phyloP scores from a whole-genome alignment of 2,797 vertebrate species.

The Potorous gilbertii region DNA sequence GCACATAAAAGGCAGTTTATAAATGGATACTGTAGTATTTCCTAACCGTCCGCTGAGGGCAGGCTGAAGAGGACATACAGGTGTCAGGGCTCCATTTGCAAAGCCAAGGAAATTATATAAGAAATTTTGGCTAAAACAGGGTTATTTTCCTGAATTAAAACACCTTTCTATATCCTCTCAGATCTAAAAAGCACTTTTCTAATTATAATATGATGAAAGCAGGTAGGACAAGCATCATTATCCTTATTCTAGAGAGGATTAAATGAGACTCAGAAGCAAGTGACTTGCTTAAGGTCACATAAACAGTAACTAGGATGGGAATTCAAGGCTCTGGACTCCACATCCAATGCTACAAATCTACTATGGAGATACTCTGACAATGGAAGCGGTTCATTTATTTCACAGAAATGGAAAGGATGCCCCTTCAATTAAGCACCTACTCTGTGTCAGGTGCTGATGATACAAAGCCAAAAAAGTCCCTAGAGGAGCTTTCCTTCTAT shows the following conservation, averaged over 20 bases:
- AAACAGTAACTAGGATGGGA: not conserved
- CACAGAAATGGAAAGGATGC: not conserved
- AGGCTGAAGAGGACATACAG: slow-evolving; percentile 17
- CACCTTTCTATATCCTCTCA: not conserved
- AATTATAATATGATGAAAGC: not conserved
- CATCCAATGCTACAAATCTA: not conserved
- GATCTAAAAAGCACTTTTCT: not conserved
- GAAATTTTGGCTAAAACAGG: slow-evolving; percentile 44
- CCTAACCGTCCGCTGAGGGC: not conserved
- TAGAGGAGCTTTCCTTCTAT: not conserved
- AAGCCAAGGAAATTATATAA: slow-evolving; percentile 35
- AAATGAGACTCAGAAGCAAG: not conserved
- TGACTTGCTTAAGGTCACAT: not conserved
- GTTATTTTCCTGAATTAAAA: slow-evolving; percentile 53
- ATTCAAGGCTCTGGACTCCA: not conserved
- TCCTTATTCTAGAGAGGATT: not conserved
- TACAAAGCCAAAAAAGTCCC: not conserved
- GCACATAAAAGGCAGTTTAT: slow-evolving; percentile 31
- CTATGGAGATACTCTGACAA: not conserved
- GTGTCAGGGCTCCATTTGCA: slow-evolving; percentile 26
- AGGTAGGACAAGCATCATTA: not conserved
- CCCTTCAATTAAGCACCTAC: not conserved
- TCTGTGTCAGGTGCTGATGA: not conserved
- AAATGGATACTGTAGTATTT: slow-evolving; percentile 12
- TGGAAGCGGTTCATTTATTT: not conserved